Base-by-base conservation (phyloP, 2,797 vertebrate species). In the Spondyliosoma cantharus region DNA sequence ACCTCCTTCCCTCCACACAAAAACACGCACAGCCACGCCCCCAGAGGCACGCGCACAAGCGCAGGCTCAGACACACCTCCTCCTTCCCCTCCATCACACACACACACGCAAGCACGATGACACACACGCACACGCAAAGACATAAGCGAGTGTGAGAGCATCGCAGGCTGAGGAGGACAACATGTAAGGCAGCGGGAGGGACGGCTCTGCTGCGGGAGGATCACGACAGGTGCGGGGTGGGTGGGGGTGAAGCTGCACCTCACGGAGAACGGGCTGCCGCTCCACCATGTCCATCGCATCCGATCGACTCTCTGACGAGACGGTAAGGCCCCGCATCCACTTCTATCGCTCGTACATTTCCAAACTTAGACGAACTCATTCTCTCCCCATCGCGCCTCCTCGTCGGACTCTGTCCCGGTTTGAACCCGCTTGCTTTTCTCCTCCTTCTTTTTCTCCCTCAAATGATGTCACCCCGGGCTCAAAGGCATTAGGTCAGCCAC, bases 51-150 rank as follows among this genome's bases (percentile, higher is more conserved):
- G 87, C 76, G 74, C 87, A 92, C 81, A 90, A 42, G 85, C 93
- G 86, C 92, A 93, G 86, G 69, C 91, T 87, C 89, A 84, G 91
- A 93, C 91, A 91, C 92, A 85, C 93, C 92, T 89, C 93, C 93
- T 89, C 64, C 62, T 78, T 43, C 43, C 71, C 85, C 80, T 87
- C 87, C 87, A 89, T 88, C 92, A 82, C 86, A 71, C 80, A 77
- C 76, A 78, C 32, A 82, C 27, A 27, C 27, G 4, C 27, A 27
- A 49, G 76, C 63, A 81, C 45, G 37, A 60, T 25, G 16, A 27
- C 62, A 60, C 76, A 42, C 46, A 37, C 27, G 4, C 27, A 72
- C 45, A 49, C 81, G 48, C 72, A 45, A 66, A 69, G 76, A 42
- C 63, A 14, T 42, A 61, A 45, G 77, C 46, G 65, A 46, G 78